phyloP scores from a whole-genome alignment of 2,797 vertebrate genomes.

The Cichlasoma orientale region DNA sequence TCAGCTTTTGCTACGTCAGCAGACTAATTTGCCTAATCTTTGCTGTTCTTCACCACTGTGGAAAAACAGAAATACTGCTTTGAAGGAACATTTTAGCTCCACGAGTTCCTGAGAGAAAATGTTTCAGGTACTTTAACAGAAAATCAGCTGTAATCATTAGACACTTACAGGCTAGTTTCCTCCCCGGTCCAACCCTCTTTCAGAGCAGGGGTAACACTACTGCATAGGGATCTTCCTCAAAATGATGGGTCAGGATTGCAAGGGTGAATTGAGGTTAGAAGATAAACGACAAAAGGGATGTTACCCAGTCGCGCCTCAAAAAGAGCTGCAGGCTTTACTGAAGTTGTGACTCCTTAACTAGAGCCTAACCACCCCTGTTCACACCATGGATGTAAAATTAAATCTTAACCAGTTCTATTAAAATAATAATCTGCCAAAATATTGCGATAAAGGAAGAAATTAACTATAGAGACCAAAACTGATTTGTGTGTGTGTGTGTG shows the following conservation, averaged over 20 bases:
- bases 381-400: background rate
- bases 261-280: background rate
- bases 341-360: background rate
- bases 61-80: background rate
- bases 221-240: background rate
- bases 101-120: background rate
- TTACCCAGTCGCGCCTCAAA: background rate
- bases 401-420: too few species aligned
- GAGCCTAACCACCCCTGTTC: background rate
- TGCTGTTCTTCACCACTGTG: background rate
- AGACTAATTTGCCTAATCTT: background rate
- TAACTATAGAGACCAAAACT: background rate
- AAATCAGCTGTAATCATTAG: background rate
- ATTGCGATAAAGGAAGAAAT: too few species aligned
- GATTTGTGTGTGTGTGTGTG: background rate
- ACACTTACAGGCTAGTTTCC: constrained; percentile 10
- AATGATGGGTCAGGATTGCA: background rate
- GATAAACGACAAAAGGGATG: background rate
- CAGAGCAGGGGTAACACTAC: background rate
- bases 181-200: background rate
- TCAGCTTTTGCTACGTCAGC: background rate
- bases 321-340: background rate
- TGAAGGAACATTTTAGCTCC: background rate
- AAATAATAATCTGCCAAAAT: too few species aligned
- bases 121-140: background rate